Evolutionary conservation across 2,888 invertebrate genomes (phyloP).

Genomic region (Tipula confusa): DNA sequence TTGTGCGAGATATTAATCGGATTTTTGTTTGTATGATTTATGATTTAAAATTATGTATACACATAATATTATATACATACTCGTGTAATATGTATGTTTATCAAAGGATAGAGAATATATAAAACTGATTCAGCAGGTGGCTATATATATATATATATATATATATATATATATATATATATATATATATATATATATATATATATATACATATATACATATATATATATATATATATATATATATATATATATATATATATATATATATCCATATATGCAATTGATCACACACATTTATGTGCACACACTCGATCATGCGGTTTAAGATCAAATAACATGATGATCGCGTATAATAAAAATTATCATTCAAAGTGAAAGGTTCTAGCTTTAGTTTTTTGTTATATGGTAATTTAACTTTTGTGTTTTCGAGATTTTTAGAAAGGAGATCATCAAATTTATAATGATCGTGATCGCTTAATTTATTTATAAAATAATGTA

Average conservation of each 20-base stretch:
- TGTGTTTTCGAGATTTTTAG: background rate
- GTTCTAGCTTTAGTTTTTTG: background rate
- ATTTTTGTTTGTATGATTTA: constrained; percentile 26
- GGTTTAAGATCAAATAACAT: background rate
- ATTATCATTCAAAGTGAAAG: constrained; percentile 1
- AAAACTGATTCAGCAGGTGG: background rate
- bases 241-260: too few relatives aligned
- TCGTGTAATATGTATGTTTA: too few relatives aligned
- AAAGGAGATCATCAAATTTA: background rate
- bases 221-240: background rate
- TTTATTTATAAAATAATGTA: too few relatives aligned
- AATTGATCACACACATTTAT: background rate
- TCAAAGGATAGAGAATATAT: background rate
- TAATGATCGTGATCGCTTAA: constrained; percentile 3
- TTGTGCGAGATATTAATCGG: constrained; percentile 3
- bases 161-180: too few relatives aligned
- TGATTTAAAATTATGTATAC: background rate
- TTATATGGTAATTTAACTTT: background rate
- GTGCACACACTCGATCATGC: too few relatives aligned
- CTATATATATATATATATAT: background rate
- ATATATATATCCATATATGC: background rate
- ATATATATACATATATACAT: too few relatives aligned
- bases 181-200: too few relatives aligned
- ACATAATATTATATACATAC: too few relatives aligned
- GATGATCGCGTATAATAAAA: background rate